These are phyloP conservation scores for Urocynchramus pylzowi DNA, from an alignment of 2,113 vertebrate species.

Conservation along the genomic window DNA sequence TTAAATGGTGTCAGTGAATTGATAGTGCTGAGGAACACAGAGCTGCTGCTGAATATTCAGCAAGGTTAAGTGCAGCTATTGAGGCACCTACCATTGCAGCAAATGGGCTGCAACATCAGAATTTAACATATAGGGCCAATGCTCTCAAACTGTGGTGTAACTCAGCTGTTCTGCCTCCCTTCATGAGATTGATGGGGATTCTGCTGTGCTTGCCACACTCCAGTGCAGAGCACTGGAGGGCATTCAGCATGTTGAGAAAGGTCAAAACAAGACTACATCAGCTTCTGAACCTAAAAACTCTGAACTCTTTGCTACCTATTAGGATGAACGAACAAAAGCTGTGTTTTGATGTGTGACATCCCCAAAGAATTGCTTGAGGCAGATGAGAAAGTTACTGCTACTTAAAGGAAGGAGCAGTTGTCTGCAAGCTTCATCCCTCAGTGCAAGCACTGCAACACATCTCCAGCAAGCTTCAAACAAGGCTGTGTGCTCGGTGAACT, in stretches of 20 bases:
- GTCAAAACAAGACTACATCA: constrained; percentile 62
- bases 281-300: constrained; percentile 70
- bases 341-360: constrained; percentile 62
- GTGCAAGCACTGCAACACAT: background rate
- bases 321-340: constrained; percentile 59
- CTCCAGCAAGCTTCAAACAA: background rate
- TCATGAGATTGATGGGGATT: constrained; percentile 65
- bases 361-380: constrained; percentile 63
- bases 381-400: constrained; percentile 7
- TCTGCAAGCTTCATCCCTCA: background rate
- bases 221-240: constrained; percentile 57
- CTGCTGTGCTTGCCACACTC: constrained; percentile 52
- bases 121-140: constrained; percentile 37
- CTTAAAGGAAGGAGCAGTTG: background rate
- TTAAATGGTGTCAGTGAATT: background rate
- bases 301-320: constrained; percentile 61
- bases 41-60: constrained; percentile 45
- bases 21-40: background rate
- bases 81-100: constrained; percentile 22
- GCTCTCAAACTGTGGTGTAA: constrained; percentile 5
- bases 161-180: constrained; percentile 37
- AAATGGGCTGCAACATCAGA: constrained; percentile 58
- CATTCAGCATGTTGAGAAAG: constrained; percentile 61
- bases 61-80: background rate
- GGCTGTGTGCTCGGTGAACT: background rate